phyloP scores from a whole-genome alignment of 2,113 vertebrate species.

The Oryzias celebensis region DNA sequence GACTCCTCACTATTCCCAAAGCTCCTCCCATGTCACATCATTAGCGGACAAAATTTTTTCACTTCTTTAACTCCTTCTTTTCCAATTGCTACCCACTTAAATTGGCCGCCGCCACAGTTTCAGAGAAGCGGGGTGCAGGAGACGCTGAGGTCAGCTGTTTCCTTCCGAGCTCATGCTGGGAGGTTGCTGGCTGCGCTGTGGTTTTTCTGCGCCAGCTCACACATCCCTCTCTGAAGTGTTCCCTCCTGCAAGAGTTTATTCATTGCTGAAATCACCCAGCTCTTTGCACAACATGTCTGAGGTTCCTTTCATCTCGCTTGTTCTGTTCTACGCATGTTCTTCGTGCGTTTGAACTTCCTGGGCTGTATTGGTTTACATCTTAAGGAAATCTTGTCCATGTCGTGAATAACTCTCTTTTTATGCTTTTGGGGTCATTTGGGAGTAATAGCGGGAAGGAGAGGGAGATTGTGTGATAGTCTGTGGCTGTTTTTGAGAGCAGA shows the following conservation, averaged over 20 bases:
- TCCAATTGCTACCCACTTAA: conserved; percentile 42
- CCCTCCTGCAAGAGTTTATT: conserved; percentile 33
- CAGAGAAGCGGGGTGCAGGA: conserved; percentile 40
- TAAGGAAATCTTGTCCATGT: conserved; percentile 17
- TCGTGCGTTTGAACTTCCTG: conserved; percentile 27
- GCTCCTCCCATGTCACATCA: too few relatives aligned
- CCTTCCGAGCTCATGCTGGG: conserved; percentile 51
- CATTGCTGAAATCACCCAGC: conserved; percentile 18
- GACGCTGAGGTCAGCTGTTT: conserved; percentile 71
- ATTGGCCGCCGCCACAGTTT: conserved; percentile 50
- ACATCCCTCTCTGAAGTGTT: conserved; percentile 21
- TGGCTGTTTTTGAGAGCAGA: conserved; percentile 20
- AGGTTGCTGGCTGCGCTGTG: conserved; percentile 56
- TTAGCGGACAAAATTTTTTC: too few relatives aligned
- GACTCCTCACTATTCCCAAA: neutral
- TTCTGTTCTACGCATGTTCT: conserved; percentile 23
- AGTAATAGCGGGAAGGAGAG: conserved; percentile 9
- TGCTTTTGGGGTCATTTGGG: conserved; percentile 8
- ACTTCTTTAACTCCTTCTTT: conserved; percentile 25
- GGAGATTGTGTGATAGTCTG: conserved; percentile 38
- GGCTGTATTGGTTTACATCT: conserved; percentile 9
- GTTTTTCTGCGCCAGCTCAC: conserved; percentile 55
- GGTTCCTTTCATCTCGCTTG: conserved; percentile 36
- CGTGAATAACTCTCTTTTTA: conserved; percentile 11
- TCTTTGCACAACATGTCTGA: conserved; percentile 45